Conservation (phyloP, 2,797 vertebrate species). For the Sebastes nivosus region DNA sequence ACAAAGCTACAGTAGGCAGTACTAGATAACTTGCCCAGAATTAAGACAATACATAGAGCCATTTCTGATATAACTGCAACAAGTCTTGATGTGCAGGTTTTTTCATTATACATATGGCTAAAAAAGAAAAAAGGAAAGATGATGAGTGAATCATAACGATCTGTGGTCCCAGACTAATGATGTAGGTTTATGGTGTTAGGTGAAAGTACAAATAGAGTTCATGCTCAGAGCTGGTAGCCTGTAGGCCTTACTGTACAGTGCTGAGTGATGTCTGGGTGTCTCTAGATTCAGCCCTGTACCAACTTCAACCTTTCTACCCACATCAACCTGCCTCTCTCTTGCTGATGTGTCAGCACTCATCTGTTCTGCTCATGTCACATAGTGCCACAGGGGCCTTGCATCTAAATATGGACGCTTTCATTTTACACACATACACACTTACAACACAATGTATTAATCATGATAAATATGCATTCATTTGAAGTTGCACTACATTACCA, state of each 20-base stretch:
- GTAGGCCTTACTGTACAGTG: not conserved
- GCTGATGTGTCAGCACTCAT: conserved; percentile 53
- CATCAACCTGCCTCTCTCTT: conserved; percentile 28
- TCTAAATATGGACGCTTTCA: conserved; percentile 6
- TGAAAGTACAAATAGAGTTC: not conserved
- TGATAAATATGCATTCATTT: not conserved
- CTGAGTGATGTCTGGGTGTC: not conserved
- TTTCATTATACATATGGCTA: not conserved
- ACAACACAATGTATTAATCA: no score
- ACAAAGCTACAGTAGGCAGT: not conserved
- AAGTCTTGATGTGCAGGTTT: not conserved
- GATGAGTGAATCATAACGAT: not conserved
- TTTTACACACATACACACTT: not conserved
- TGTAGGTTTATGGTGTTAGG: not conserved
- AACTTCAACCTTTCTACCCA: conserved; percentile 27
- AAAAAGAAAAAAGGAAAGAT: not conserved
- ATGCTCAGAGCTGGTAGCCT: not conserved
- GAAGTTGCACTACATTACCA: not conserved
- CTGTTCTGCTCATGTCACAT: conserved; percentile 41
- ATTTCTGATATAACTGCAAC: not conserved
- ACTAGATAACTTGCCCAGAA: not conserved
- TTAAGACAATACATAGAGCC: not conserved
- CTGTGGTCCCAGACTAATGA: not conserved
- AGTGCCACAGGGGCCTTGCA: conserved; percentile 1
- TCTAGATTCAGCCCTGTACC: not conserved